Evolutionary conservation across 2,888 invertebrate genomes (phyloP).

Genomic region (Ceriagrion tenellum): DNA sequence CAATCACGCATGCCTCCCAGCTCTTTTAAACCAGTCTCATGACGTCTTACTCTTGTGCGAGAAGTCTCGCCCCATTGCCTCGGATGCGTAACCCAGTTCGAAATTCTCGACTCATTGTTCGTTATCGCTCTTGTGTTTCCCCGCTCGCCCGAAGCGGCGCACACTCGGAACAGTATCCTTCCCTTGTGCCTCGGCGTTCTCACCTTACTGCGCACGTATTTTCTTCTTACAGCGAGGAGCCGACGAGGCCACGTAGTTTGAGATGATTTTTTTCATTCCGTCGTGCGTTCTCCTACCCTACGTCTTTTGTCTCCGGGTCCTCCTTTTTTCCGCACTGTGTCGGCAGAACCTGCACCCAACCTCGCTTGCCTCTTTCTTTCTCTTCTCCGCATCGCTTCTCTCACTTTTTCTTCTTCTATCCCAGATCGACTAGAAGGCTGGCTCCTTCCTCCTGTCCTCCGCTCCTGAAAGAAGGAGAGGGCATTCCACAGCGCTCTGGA

Average conservation of each 20-base stretch:
- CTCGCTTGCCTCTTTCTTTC: background rate
- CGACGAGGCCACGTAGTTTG: background rate
- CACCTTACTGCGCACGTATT: background rate
- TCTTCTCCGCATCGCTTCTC: background rate
- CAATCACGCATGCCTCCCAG: background rate
- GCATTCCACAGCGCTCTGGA: background rate
- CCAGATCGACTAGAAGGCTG: background rate
- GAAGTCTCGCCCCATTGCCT: background rate
- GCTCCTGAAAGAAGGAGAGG: background rate
- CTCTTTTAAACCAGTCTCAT: background rate
- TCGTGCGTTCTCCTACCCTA: background rate
- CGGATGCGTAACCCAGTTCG: constrained; percentile 16
- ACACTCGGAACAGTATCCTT: background rate
- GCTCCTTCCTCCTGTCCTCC: background rate
- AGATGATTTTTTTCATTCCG: background rate
- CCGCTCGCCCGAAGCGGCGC: background rate
- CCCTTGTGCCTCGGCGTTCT: background rate
- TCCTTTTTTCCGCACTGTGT: background rate
- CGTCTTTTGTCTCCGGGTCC: background rate
- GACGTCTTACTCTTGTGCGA: background rate
- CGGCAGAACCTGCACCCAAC: background rate
- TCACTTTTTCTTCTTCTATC: background rate
- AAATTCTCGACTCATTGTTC: constrained; percentile 8
- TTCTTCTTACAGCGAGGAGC: background rate
- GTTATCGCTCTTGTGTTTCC: background rate